Conservation (phyloP, 2,797 vertebrate species). For the Danionella dracula region DNA sequence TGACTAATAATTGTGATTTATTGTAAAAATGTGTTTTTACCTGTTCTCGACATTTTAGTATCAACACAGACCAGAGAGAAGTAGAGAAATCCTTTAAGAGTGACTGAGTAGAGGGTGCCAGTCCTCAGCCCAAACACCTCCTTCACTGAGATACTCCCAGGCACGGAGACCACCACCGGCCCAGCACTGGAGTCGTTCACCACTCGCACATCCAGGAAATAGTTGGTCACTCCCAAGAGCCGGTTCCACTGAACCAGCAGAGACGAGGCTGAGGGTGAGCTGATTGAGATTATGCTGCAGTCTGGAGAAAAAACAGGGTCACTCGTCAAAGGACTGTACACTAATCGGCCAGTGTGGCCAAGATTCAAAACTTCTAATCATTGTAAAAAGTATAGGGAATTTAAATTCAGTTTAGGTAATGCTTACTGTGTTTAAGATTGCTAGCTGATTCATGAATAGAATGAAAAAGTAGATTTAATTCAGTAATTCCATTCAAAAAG, state of each 20-base stretch:
- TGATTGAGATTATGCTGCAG: constrained; percentile 59
- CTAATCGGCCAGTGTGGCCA: too few species aligned
- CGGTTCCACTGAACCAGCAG: constrained; percentile 64
- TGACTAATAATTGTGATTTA: too few species aligned
- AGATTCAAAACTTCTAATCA: too few species aligned
- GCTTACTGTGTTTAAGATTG: too few species aligned
- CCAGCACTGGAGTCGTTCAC: constrained; percentile 47
- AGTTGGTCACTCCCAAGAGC: constrained; percentile 52
- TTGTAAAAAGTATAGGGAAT: too few species aligned
- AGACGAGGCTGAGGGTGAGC: constrained; percentile 53
- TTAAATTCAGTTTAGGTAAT: too few species aligned
- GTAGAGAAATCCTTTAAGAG: constrained; percentile 64
- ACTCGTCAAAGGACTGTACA: not conserved
- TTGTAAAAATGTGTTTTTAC: too few species aligned
- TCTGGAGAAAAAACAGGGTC: constrained; percentile 49
- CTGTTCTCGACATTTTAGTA: constrained; percentile 50
- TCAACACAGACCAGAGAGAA: constrained; percentile 47
- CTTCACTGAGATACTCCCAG: constrained; percentile 8
- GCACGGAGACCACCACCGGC: constrained; percentile 54
- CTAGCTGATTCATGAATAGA: too few species aligned
- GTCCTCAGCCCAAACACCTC: constrained; percentile 59
- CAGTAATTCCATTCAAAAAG: too few species aligned
- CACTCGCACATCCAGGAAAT: constrained; percentile 69
- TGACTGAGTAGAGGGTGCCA: constrained; percentile 64
- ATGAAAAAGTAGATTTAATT: too few species aligned